Conservation (phyloP, 1,140 invertebrate genomes). For the Drosophila subobscura region DNA sequence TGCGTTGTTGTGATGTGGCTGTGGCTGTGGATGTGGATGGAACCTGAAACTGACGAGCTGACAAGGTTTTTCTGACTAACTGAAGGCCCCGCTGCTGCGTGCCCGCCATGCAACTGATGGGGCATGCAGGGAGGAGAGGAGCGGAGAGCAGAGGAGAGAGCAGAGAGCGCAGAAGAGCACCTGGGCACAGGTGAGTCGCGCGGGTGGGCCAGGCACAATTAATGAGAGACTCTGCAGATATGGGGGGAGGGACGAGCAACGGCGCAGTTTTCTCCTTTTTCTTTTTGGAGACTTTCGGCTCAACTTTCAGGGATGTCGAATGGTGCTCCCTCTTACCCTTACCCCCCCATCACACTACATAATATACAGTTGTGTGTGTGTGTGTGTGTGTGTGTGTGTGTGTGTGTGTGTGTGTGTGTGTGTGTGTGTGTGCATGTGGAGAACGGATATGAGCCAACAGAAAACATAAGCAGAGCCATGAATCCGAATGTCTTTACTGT, state of each 20-base stretch:
- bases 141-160: not conserved
- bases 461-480: slow-evolving; percentile 68
- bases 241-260: slow-evolving; percentile 47
- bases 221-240: slow-evolving; percentile 54
- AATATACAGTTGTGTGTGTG: not conserved
- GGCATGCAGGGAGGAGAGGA: not conserved
- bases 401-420: too few relatives aligned
- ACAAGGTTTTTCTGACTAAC: slow-evolving; percentile 65
- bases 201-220: slow-evolving; percentile 53
- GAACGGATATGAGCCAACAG: slow-evolving; percentile 75
- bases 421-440: slow-evolving; percentile 28
- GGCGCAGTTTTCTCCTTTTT: slow-evolving; percentile 40
- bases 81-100: slow-evolving; percentile 73
- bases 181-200: slow-evolving; percentile 23
- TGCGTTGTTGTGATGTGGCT: slow-evolving; percentile 37
- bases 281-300: slow-evolving; percentile 16
- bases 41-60: slow-evolving; percentile 70
- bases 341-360: slow-evolving; percentile 1
- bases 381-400: slow-evolving; percentile 25
- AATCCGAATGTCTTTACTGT: slow-evolving; percentile 69
- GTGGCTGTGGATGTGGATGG: slow-evolving; percentile 51
- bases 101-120: slow-evolving; percentile 19
- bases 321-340: slow-evolving; percentile 10
- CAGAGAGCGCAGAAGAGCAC: not conserved
- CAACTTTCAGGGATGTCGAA: slow-evolving; percentile 43